Base-by-base conservation (phyloP, 2,888 invertebrate genomes). In the Zaprionus obscuricornis region DNA sequence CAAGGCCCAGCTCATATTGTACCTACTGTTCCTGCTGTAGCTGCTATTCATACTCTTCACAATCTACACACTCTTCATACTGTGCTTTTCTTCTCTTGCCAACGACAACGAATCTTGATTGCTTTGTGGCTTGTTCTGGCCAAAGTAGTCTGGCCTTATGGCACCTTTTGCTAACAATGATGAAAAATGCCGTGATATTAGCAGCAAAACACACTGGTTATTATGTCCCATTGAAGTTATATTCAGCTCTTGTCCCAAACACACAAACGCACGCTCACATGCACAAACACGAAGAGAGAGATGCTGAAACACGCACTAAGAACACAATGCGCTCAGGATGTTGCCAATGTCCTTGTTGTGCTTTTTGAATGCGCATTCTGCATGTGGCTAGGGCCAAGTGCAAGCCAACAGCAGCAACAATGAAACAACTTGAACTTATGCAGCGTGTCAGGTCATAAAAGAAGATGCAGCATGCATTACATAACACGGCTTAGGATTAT, bases 41-140 rank as follows among this genome's bases (percentile, higher is more conserved):
- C n/a, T n/a, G 33, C 60, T 58, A 10, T 37, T 18, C 16, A 26
- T 26, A 18, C 7, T 27, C 31, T 3, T 27, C 27, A 27, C n/a
- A 34, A 27, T 20, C 29, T 24, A 40, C 18, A 45, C 24, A 13
- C 43, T 51, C 34, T 42, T 34, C 24, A n/a, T n/a, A n/a, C n/a
- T n/a, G n/a, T n/a, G n/a, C n/a, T n/a, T n/a, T n/a, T n/a, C n/a
- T n/a, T n/a, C n/a, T n/a, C n/a, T n/a, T n/a, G n/a, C n/a, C n/a
- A n/a, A n/a, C 22, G 33, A 58, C 43, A 31, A 50, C 29, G 49
- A 65, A 49, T 66, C 57, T 39, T 56, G 66, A 66, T 66, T 64
- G 64, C 37, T 51, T 50, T 40, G 17, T 31, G 26, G 42, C 26
- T 17, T 43, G 34, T 13, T 13, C n/a, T n/a, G n/a, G n/a, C n/a